phyloP scores from a whole-genome alignment of 2,888 invertebrate species.

The Drosophila subsilvestris region DNA sequence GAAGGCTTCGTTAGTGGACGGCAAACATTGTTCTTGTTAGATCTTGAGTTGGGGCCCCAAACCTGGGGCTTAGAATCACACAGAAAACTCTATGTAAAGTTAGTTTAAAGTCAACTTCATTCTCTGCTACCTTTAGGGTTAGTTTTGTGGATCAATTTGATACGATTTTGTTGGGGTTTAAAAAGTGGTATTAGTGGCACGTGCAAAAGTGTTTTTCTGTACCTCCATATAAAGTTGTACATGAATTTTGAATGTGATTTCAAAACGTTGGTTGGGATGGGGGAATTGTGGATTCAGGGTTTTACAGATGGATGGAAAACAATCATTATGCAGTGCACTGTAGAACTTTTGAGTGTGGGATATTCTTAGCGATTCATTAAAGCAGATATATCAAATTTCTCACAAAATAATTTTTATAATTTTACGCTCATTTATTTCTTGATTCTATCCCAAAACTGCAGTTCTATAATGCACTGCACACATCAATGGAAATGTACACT shows the following conservation, averaged over 20 bases:
- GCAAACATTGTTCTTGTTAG: constrained; percentile 6
- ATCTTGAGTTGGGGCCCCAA: neutral
- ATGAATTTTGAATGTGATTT: constrained; percentile 58
- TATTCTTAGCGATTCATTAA: neutral
- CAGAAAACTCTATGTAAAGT: neutral
- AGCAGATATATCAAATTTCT: too few relatives aligned
- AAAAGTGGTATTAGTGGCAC: constrained; percentile 60
- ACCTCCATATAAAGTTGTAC: constrained; percentile 56
- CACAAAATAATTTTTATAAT: too few relatives aligned
- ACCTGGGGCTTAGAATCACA: neutral
- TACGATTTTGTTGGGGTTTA: too few relatives aligned
- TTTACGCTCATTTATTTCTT: too few relatives aligned
- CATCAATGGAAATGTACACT: constrained; percentile 15
- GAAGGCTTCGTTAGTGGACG: constrained; percentile 1
- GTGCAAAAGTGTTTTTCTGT: constrained; percentile 53
- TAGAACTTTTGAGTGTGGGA: neutral
- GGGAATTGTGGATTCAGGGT: neutral
- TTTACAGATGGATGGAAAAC: constrained; percentile 49
- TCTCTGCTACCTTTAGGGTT: neutral
- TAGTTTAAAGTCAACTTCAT: neutral
- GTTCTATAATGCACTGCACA: neutral
- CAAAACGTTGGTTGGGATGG: constrained; percentile 28
- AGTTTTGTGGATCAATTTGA: neutral
- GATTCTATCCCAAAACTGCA: too few relatives aligned
- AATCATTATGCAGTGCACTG: constrained; percentile 41